phyloP scores from a whole-genome alignment of 2,797 vertebrate species.

The Tokudaia tokunoshimensis region DNA sequence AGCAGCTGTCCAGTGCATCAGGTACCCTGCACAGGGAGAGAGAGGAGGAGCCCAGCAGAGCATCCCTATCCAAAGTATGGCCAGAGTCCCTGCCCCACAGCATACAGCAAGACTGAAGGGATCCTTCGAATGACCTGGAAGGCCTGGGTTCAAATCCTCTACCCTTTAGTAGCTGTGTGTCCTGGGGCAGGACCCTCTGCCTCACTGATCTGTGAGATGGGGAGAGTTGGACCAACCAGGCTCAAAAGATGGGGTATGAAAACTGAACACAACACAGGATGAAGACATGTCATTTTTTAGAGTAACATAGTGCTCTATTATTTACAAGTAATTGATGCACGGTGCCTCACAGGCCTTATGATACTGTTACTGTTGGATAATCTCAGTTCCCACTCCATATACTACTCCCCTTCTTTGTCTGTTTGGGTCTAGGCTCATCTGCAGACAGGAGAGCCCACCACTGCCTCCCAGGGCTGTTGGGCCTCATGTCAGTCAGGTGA shows the following conservation, averaged over 20 bases:
- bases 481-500: background rate
- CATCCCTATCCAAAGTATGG: background rate
- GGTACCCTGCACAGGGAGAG: background rate
- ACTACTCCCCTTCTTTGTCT: background rate
- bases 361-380: background rate
- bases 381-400: background rate
- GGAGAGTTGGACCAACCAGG: background rate
- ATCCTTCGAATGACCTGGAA: background rate
- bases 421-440: background rate
- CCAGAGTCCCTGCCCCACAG: background rate
- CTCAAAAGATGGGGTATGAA: no score
- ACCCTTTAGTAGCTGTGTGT: background rate
- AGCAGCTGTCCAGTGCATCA: background rate
- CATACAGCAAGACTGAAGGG: background rate
- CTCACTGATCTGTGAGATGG: background rate
- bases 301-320: no score
- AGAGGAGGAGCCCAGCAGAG: background rate
- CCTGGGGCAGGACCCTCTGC: background rate
- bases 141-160: background rate
- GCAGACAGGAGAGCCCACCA: rapidly evolving
- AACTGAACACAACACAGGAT: background rate
- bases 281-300: rapidly evolving
- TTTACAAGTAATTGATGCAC: background rate
- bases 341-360: background rate
- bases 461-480: background rate